Base-by-base conservation (phyloP, 2,888 invertebrate species). In the Lithophane semibrunnea region DNA sequence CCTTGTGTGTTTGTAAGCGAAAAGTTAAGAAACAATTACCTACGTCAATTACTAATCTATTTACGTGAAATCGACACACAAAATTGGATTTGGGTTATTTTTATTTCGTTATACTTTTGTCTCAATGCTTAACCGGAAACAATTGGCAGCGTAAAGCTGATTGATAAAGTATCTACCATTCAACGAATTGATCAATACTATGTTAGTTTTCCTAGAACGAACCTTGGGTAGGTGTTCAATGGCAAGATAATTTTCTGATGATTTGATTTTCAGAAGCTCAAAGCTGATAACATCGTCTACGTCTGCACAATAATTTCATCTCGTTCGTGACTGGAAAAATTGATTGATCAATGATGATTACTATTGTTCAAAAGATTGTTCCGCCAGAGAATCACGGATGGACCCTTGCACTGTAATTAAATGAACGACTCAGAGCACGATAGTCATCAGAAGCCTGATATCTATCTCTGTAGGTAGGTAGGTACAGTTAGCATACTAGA, bases 311-410 rank as follows among this genome's bases (percentile, higher is more conserved):
- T 86, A 88, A 90, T 92, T 91, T 91, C 88, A 90, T 89, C 84
- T 87, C 73, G 88, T 92, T 92, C 93, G 93, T 93, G 94, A 92
- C 91, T 90, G 89, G 91, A 90, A 90, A 88, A 85, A 80, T 82
- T 89, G 89, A 92, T 90, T 87, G 87, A 84, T 84, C 82, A 84
- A 81, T 91, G 91, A 92, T 93, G 42, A 79, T 76, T 92, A 88
- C 88, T 84, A 91, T 91, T 92, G 90, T 91, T 88, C 82, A 85
- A 85, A 85, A 88, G 80, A 84, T 89, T 88, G 90, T 90, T 92
- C 87, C 82, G 84, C 82, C 72, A 83, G 86, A 87, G 86, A 87
- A 89, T 83, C 88, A 90, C 89, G 88, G 88, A 89, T 79, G 70
- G 75, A 83, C 80, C 80, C 84, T 86, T 78, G 82, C 81, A 77